Percentiles rank a stretch among this genome's conserved stretches.
Conservation (phyloP, 2,888 invertebrate species). For the Gryllus longicercus region DNA sequence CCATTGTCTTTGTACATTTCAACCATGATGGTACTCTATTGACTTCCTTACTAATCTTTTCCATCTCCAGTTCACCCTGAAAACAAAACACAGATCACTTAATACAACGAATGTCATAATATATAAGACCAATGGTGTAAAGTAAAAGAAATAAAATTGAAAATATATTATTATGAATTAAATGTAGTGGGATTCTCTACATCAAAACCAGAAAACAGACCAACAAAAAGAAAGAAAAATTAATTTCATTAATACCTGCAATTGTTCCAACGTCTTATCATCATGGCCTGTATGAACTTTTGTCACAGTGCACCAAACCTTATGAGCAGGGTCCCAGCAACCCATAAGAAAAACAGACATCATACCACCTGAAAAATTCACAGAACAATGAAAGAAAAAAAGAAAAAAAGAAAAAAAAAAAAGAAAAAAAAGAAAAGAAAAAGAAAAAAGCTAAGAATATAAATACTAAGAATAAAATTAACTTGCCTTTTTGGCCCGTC, state of each 20-base stretch:
- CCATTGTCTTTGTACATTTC: conserved; percentile 73
- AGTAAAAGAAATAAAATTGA: neutral
- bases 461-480: too few species aligned
- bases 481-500: conserved; percentile 41
- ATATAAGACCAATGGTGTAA: neutral
- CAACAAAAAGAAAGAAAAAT: too few species aligned
- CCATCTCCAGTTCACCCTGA: conserved; percentile 63
- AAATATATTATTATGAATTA: neutral
- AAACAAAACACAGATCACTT: conserved; percentile 25
- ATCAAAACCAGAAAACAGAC: neutral
- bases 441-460: too few species aligned
- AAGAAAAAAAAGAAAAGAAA: too few species aligned
- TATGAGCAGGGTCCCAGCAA: conserved; percentile 64
- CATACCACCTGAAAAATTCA: conserved; percentile 61
- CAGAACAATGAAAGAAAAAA: neutral
- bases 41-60: conserved; percentile 74
- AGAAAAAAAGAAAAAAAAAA: too few species aligned
- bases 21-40: conserved; percentile 75
- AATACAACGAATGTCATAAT: neutral
- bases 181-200: neutral
- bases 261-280: conserved; percentile 73
- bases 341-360: conserved; percentile 95
- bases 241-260: conserved; percentile 56
- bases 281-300: conserved; percentile 70
- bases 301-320: conserved; percentile 83